A percentile compares a stretch with the other conserved stretches of the same genome.
These are phyloP conservation scores for Telmatochromis sp. DNA, from an alignment of 2,113 vertebrate genomes.

Conservation along the genomic window DNA sequence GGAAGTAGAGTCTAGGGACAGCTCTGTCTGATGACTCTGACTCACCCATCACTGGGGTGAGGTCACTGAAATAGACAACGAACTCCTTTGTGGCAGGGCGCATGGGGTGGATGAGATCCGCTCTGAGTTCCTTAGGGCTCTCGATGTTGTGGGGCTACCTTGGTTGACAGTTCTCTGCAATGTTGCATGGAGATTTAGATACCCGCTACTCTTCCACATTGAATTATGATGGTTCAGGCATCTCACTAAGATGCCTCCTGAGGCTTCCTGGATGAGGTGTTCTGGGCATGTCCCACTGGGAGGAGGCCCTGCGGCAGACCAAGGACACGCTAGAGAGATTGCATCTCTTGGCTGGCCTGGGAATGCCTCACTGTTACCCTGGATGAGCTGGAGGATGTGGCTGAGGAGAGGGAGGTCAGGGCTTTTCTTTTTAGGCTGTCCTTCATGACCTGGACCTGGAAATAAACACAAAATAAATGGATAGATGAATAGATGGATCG, in stretches of 20 bases:
- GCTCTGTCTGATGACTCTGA: not conserved
- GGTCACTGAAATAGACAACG: not conserved
- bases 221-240: not conserved
- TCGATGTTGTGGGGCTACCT: not conserved
- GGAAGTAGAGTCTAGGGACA: not conserved
- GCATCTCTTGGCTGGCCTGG: not conserved
- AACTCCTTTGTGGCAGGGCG: not conserved
- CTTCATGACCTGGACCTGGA: not conserved
- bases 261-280: not conserved
- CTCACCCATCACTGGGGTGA: not conserved
- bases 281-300: not conserved
- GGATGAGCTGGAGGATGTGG: not conserved
- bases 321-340: not conserved
- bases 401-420: not conserved
- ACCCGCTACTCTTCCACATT: not conserved
- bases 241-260: not conserved
- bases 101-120: not conserved
- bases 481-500: not conserved
- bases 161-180: not conserved
- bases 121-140: not conserved
- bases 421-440: not conserved
- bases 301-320: not conserved
- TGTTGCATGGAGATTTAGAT: not conserved
- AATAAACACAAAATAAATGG: not conserved
- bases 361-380: not conserved